These are phyloP conservation scores for Melanostoma scalare DNA, from an alignment of 2,888 invertebrate genomes.

Conservation along the genomic window DNA sequence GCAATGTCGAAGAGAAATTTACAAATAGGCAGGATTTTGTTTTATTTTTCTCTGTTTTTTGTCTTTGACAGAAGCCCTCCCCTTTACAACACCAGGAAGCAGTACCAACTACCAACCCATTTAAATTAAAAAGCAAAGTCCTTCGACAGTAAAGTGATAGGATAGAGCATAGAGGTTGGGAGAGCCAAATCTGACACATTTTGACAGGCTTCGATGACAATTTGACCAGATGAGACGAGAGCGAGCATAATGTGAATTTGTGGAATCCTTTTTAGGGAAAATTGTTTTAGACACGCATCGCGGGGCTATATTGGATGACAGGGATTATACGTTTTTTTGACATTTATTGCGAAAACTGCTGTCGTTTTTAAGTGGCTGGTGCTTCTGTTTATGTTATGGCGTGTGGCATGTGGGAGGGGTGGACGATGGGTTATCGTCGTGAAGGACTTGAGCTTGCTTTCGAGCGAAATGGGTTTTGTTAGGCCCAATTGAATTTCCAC, in stretches of 20 bases:
- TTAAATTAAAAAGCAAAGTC: constrained; percentile 65
- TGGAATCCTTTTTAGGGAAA: constrained; percentile 15
- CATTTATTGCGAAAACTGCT: constrained; percentile 58
- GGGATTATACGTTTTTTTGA: constrained; percentile 48
- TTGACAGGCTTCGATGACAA: constrained; percentile 59
- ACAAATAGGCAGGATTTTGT: constrained; percentile 38
- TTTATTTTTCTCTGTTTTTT: constrained; percentile 18
- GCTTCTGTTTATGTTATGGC: background rate
- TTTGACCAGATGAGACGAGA: constrained; percentile 19
- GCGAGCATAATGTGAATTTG: constrained; percentile 6
- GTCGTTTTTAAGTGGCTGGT: constrained; percentile 46
- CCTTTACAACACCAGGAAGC: constrained; percentile 40
- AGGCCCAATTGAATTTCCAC: constrained; percentile 69
- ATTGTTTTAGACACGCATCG: constrained; percentile 62
- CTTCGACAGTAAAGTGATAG: constrained; percentile 55
- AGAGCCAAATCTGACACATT: constrained; percentile 58
- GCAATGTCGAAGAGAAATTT: constrained; percentile 13
- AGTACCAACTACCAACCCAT: constrained; percentile 17
- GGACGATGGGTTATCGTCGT: constrained; percentile 19
- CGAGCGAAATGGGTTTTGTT: constrained; percentile 59
- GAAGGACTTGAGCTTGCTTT: constrained; percentile 62
- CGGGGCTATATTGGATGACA: constrained; percentile 9
- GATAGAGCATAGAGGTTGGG: constrained; percentile 6
- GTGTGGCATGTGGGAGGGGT: constrained; percentile 10
- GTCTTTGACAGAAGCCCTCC: constrained; percentile 52